These are phyloP conservation scores for Malurus cyaneus DNA, from an alignment of 2,113 vertebrate genomes.

Conservation along the genomic window DNA sequence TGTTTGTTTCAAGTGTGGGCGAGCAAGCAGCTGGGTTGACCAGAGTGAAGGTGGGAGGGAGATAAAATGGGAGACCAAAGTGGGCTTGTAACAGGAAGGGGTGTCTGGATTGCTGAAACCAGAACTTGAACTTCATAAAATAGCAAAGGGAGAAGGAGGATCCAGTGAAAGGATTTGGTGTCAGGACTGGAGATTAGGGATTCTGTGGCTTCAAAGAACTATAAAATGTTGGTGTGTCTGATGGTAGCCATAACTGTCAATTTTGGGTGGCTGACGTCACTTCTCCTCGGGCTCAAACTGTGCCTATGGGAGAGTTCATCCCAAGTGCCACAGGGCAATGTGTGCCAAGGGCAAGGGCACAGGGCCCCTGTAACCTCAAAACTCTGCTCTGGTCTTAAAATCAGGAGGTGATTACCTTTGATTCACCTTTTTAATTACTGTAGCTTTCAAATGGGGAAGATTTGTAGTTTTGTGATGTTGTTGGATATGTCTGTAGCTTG, in stretches of 20 bases:
- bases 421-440: not conserved
- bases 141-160: not conserved
- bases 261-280: not conserved
- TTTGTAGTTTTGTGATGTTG: not conserved
- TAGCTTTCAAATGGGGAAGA: not conserved
- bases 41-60: not conserved
- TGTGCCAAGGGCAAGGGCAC: not conserved
- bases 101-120: not conserved
- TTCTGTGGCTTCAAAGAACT: not conserved
- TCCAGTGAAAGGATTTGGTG: not conserved
- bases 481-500: not conserved
- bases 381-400: not conserved
- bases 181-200: not conserved
- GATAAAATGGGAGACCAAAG: not conserved
- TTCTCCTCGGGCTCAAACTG: not conserved
- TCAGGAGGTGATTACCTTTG: not conserved
- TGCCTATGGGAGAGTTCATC: not conserved
- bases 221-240: not conserved
- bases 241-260: not conserved
- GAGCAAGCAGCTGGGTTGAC: not conserved
- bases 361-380: rapidly evolving
- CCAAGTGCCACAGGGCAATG: rapidly evolving
- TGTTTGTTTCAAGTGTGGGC: not conserved
- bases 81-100: not conserved
- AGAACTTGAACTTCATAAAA: not conserved